Conservation (phyloP, 1,140 invertebrate genomes). For the Scaptomyza montana region DNA sequence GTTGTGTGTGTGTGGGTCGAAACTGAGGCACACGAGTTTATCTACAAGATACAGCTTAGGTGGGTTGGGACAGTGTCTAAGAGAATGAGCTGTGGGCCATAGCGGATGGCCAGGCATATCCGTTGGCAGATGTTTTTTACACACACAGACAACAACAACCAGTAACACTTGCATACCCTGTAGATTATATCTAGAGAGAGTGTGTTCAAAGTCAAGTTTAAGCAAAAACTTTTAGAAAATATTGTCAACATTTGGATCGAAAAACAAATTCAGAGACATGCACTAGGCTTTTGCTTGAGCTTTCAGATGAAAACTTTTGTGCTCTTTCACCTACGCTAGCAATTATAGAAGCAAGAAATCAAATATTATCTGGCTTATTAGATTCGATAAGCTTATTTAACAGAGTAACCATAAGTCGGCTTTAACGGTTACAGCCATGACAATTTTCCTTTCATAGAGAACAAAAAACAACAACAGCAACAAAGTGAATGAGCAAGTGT, state of each 20-base stretch:
- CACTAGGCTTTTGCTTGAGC: too few species aligned
- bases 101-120: slow-evolving; percentile 60
- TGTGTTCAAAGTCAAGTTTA: background rate
- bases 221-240: too few species aligned
- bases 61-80: slow-evolving; percentile 12
- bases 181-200: background rate
- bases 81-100: slow-evolving; percentile 12
- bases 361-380: too few species aligned
- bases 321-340: too few species aligned
- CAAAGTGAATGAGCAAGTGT: slow-evolving; percentile 70
- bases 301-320: too few species aligned
- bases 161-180: slow-evolving; percentile 10
- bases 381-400: too few species aligned
- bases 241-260: too few species aligned
- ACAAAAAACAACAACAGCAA: slow-evolving; percentile 8
- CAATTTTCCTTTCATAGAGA: slow-evolving; percentile 45
- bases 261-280: too few species aligned
- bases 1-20: slow-evolving; percentile 26
- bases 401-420: slow-evolving; percentile 1
- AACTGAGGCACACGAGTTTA: slow-evolving; percentile 52
- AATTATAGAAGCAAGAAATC: too few species aligned
- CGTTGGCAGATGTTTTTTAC: slow-evolving; percentile 75
- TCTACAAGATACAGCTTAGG: slow-evolving; percentile 59
- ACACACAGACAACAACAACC: slow-evolving; percentile 37
- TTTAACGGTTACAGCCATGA: slow-evolving; percentile 41